A percentile compares a stretch with the other conserved stretches of the same genome.
Conservation (phyloP, 2,888 invertebrate genomes). For the Bombyx huttoni region DNA sequence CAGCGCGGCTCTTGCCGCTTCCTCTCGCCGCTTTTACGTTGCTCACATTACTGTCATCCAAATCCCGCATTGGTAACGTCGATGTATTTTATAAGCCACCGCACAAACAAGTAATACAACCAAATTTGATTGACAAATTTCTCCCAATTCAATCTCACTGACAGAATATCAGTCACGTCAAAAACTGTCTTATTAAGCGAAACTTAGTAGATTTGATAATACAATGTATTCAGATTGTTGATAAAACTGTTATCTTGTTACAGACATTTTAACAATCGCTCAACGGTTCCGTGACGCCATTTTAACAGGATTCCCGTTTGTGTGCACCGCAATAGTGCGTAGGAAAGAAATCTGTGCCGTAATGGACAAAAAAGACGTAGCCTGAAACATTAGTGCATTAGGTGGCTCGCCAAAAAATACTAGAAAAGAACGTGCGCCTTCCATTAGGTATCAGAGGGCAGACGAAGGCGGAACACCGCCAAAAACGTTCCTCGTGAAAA, state of each 20-base stretch:
- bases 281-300: too few species aligned
- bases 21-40: conserved; percentile 15
- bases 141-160: too few species aligned
- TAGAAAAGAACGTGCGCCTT: conserved; percentile 11
- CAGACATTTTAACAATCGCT: too few species aligned
- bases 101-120: too few species aligned
- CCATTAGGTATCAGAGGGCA: conserved; percentile 13
- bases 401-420: conserved; percentile 11
- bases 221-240: too few species aligned
- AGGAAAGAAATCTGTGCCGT: neutral
- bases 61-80: neutral
- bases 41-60: conserved; percentile 3
- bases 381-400: conserved; percentile 15
- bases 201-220: too few species aligned
- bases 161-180: too few species aligned
- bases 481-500: conserved; percentile 11
- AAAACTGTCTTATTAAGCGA: too few species aligned
- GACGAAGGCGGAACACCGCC: conserved; percentile 9
- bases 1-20: conserved; percentile 20
- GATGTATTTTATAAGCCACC: too few species aligned
- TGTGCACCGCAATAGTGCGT: neutral
- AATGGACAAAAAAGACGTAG: neutral
- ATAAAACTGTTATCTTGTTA: too few species aligned
- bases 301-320: neutral
- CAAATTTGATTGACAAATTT: too few species aligned